Evolutionary conservation across 1,140 invertebrate genomes (phyloP).

Genomic region (Nebria ingens): DNA sequence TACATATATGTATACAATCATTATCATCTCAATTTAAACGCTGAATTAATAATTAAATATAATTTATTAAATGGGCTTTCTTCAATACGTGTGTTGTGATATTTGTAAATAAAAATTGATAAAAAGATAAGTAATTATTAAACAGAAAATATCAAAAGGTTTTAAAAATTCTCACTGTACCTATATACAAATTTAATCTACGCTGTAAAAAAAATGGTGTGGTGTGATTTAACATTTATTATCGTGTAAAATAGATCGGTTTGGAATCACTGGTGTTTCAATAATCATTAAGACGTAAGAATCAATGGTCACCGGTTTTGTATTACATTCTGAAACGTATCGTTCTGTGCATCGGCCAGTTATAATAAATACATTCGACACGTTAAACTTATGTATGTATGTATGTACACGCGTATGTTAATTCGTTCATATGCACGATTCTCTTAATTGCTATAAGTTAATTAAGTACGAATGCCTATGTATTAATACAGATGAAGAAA

Average conservation of each 20-base stretch:
- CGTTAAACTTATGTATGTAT: not conserved
- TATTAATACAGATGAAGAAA: not conserved
- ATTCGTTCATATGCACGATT: not conserved
- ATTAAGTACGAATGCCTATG: not conserved
- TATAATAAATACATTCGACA: not conserved
- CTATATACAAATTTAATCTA: too few species aligned
- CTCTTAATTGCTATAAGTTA: not conserved
- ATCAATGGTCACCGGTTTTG: too few species aligned
- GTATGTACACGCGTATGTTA: not conserved
- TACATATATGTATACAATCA: not conserved
- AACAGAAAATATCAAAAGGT: too few species aligned
- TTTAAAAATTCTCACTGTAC: too few species aligned
- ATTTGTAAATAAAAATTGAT: too few species aligned
- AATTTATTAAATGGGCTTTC: not conserved
- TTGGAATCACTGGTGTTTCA: not conserved
- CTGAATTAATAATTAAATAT: slow-evolving; percentile 5
- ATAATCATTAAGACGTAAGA: not conserved
- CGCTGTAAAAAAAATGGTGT: too few species aligned
- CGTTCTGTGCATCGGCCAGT: not conserved
- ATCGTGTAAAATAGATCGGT: too few species aligned
- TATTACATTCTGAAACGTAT: too few species aligned
- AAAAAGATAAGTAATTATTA: too few species aligned
- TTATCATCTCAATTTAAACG: slow-evolving; percentile 1
- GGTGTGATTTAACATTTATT: too few species aligned
- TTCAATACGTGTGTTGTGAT: too few species aligned